Base-by-base conservation (phyloP, 2,888 invertebrate genomes). In the Schrankia costaestrigalis region DNA sequence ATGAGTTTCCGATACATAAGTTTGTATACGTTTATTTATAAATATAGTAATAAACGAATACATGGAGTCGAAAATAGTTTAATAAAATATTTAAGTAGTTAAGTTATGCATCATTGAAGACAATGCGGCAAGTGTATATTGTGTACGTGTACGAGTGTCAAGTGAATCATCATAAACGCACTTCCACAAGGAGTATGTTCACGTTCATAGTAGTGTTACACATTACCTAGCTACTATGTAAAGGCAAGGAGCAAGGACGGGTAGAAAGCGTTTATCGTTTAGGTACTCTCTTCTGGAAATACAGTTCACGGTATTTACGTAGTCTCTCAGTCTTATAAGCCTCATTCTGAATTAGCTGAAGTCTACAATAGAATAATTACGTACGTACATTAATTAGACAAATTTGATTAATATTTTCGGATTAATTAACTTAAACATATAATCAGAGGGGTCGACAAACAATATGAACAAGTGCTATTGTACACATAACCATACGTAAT, bases 171-270 rank as follows among this genome's bases (percentile, higher is more conserved):
- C 58, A 68, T 69, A 71, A 72, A 68, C 72, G 71, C 72, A 75
- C 74, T 71, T 78, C 74, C 71, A 70, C 68, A 69, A 74, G 71
- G 73, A 75, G 77, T 58, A 71, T 61, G 60, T 63, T 64, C 34
- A 63, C 64, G 63, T 71, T 66, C 71, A 65, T 56, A 72, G 71
- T 64, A 70, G 71, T 68, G 72, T 69, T 67, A 68, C 67, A 75
- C 68, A 73, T 76, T 76, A 82, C 75, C 78, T 84, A 83, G 74
- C 80, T 82, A 83, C 77, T 78, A 76, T 77, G 84, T 81, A 81
- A 84, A 85, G 85, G 85, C 86, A 82, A 85, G 84, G 83, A 82
- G 81, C 76, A 78, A 86, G 86, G 86, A 86, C 86, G 86, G 86
- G 86, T 82, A 78, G 77, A 83, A 84, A 86, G 85, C 84, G 78